Base-by-base conservation (phyloP, 2,113 vertebrate genomes). In the Sprattus sprattus region DNA sequence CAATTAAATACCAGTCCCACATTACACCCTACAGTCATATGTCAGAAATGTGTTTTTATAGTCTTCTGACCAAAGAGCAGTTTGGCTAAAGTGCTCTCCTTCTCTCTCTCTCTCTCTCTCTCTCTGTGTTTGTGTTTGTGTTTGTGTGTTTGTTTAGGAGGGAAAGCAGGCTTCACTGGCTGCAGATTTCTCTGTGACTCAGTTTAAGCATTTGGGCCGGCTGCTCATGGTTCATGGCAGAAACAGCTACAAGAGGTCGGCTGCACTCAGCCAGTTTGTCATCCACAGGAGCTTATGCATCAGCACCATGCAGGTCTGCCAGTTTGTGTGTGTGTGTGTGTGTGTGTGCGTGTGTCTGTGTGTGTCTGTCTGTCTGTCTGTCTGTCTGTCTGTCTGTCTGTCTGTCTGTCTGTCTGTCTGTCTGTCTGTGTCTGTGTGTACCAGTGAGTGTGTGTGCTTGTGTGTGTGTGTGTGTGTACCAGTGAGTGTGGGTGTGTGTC, bases 161-260 rank as follows among this genome's bases (percentile, higher is more conserved):
- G 98, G 98, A 28, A 99, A 99, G 57, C 98, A 99, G 92, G 98
- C 98, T 0, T 98, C 98, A 0, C 89, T 99, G 91, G 98, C 98
- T 0, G 97, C 98, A 0, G 98, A 99, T 92, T 99, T 99, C 96
- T 99, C 98, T 0, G 94, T 99, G 95, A 98, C 97, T 86, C 98
- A 99, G 93, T 99, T 99, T 90, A 98, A 98, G 92, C 97, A 99
- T 88, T 93, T 99, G 39, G 97, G 98, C 52, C 95, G 97, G 13
- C 90, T 99, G 46, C 96, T 99, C 15, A 99, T 99, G 98, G 98
- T 99, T 67, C 98, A 99, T 0, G 98, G 98, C 8, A 94, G 98
- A n/a, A 99, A 99, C 95, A 99, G 98, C 93, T 99, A 99, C 95
- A 99, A 99, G 89, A 93, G 98, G 2, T 98, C 98, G 0, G 98